Evolutionary conservation across 2,888 invertebrate species (phyloP), one percentile per base, ranked within the genome.

Genomic region (Calameuta idolon): DNA sequence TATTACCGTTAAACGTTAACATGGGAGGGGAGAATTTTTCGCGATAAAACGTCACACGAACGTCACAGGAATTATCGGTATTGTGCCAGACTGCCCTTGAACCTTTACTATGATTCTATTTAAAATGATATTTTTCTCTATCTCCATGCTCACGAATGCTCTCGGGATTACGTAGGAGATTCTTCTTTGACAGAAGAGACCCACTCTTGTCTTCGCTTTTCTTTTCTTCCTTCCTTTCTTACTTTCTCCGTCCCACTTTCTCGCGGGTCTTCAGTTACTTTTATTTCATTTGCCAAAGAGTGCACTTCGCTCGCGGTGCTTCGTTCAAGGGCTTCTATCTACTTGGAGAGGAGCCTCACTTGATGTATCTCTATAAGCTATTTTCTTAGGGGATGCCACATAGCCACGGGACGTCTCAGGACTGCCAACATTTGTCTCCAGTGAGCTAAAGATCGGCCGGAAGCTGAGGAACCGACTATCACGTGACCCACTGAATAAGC

Each of bases 401-500:
- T 96, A 55, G 96, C 95, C 12, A 96, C 95, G 0, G 96, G 96
- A 89, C 96, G 96, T 81, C 96, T 93, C 74, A 96, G 92, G 31
- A 96, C 95, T 68, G 95, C 94, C 89, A 97, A 93, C 96, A 97
- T 97, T 92, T 96, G 96, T 88, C 95, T 95, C 96, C 96, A 97
- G 88, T 97, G 97, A 34, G 95, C 94, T 76, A 96, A 89, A 1
- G 96, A 94, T 87, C 95, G 94, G 78, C 96, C 96, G 69, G 94
- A 93, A 23, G 95, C 94, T 86, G 94, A 94, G 69, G 95, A 94
- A 34, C 96, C 96, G 30, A 96, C 94, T 81, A 96, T 95, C 77
- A 97, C 95, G 91, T 97, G 96, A 31, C 97, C 97, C 80, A 97
- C 92, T n/a, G 96, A 94, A 84, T 93, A 93, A 23, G 95, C 93